Conservation (phyloP, 1,140 invertebrate species). For the Halictus rubicundus region DNA sequence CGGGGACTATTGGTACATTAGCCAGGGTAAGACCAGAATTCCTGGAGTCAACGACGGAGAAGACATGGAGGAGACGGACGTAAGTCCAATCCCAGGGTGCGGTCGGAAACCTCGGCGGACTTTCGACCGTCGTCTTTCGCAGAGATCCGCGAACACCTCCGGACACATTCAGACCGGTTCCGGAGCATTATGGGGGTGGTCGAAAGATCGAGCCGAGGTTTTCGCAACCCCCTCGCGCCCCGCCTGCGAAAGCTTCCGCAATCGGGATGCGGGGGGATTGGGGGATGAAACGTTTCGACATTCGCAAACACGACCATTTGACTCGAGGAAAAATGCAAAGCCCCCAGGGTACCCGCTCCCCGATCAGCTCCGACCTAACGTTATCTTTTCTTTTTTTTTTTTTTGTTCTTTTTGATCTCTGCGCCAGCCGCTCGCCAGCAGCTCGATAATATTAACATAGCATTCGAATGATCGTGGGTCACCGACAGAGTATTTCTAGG, state of each 20-base stretch:
- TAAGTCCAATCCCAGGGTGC: conserved; percentile 84
- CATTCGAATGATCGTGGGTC: no score
- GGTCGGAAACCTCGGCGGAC: conserved; percentile 47
- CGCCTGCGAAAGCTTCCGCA: conserved; percentile 76
- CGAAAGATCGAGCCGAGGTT: conserved; percentile 59
- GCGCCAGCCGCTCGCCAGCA: conserved; percentile 33
- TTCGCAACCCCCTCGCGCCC: conserved; percentile 68
- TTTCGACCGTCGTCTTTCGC: conserved; percentile 48
- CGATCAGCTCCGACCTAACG: conserved; percentile 65
- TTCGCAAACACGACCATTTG: conserved; percentile 32
- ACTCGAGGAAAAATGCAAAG: conserved; percentile 39
- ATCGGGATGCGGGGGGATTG: conserved; percentile 77
- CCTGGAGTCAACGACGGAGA: conserved; percentile 96
- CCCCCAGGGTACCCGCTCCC: conserved; percentile 74
- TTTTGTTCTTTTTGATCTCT: not conserved
- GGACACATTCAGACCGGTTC: no score
- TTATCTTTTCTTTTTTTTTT: not conserved
- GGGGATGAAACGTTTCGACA: conserved; percentile 45
- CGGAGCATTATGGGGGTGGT: conserved; percentile 23
- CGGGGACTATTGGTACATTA: conserved; percentile 92
- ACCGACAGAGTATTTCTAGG: no score
- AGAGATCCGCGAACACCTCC: not conserved
- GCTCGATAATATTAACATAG: not conserved
- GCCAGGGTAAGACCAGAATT: conserved; percentile 95
- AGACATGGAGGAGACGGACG: conserved; percentile 95